phyloP scores from a whole-genome alignment of 1,140 invertebrate species.

The Melanaphis sacchari region DNA sequence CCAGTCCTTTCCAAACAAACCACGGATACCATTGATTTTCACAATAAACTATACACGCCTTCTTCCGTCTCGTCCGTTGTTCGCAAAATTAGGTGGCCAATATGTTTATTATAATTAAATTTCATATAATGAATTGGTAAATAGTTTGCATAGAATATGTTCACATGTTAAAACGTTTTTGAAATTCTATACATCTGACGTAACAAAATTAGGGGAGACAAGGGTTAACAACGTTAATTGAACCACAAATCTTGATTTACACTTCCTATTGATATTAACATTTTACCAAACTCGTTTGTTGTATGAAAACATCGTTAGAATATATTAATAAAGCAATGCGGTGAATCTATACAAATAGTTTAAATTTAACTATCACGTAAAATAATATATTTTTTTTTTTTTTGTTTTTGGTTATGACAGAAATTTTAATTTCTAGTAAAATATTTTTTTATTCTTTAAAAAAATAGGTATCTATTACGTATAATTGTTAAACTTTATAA shows the following conservation, averaged over 20 bases:
- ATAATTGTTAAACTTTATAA: background rate
- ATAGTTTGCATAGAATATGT: background rate
- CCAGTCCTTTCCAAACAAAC: background rate
- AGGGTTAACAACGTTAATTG: slow-evolving; percentile 24
- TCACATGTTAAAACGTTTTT: slow-evolving; percentile 15
- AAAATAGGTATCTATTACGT: background rate
- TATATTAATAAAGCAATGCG: background rate
- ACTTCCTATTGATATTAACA: slow-evolving; percentile 1
- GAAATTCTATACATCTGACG: slow-evolving; percentile 1
- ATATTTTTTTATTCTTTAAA: background rate
- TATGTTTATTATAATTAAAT: slow-evolving; percentile 2
- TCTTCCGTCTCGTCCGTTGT: background rate
- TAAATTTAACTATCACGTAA: background rate
- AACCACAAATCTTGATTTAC: slow-evolving; percentile 17
- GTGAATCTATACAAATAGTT: background rate
- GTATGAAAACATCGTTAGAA: background rate
- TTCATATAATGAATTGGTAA: slow-evolving; percentile 15
- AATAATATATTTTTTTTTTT: no score
- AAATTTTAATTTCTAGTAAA: background rate
- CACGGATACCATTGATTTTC: slow-evolving; percentile 39
- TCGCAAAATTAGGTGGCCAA: background rate
- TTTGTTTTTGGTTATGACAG: background rate
- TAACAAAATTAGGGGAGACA: background rate
- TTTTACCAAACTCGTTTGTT: slow-evolving; percentile 11
- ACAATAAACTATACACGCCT: slow-evolving; percentile 30